Base-by-base conservation (phyloP, 1,140 invertebrate genomes). In the Conus ventricosus region DNA sequence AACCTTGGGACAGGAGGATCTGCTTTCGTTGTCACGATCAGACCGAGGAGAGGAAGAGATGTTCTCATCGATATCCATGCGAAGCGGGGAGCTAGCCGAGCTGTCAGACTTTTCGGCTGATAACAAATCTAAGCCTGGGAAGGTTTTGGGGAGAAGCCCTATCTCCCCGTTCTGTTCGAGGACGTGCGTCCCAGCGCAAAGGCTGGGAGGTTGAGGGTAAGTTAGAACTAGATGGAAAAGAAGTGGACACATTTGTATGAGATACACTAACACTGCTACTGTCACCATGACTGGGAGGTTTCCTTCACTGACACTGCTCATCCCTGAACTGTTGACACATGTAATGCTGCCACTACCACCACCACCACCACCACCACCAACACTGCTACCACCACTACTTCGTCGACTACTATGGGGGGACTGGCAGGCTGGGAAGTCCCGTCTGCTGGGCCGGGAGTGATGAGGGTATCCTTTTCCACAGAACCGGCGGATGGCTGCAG, bases 1-100 rank as follows among this genome's bases (percentile, higher is more conserved):
- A 86, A 94, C 94, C 90, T 94, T 94, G 51, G 93, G 93, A 20
- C 93, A 93, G 23, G 91, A 92, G n/a, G 94, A 92, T 86, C 93
- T 88, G 88, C 92, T 93, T 75, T 92, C 88, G n/a, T 83, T 78
- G 39, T 89, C 89, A 17, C 84, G 80, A 20, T 91, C 90, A 39
- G 88, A 90, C 80, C 87, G 84, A 20, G 87, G 78, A 55, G 88
- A 85, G 53, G 87, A 89, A 17, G 90, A 87, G 23, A 63, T 25
- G 54, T 80, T 87, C 75, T 90, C 89, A 11, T 90, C 89, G 11
- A 85, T 53, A n/a, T 90, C 89, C 85, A 90, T 84, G 8, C 88
- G 80, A n/a, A 90, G 86, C n/a, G 89, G 89, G 54, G 89, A 90
- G 83, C 85, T 78, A 6, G 71, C 71, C 13, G 85, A 87, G 13